Conservation (phyloP, 2,888 invertebrate species). For the Bhutanitis thaidina region DNA sequence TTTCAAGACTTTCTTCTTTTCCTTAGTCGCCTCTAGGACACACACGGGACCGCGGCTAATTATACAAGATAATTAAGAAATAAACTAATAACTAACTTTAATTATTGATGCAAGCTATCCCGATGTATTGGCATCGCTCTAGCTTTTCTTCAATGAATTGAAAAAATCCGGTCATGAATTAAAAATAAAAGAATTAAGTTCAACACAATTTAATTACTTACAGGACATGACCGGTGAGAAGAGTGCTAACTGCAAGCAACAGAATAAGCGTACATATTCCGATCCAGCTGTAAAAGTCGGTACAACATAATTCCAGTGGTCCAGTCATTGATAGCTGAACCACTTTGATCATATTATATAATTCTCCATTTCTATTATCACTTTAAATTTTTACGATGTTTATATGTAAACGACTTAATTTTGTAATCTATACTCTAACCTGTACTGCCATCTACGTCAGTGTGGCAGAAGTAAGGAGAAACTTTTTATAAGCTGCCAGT, state of each 20-base stretch:
- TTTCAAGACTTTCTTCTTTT: no score
- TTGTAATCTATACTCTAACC: background rate
- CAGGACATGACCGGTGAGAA: constrained; percentile 51
- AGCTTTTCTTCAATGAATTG: no score
- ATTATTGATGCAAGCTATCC: no score
- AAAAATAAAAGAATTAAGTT: no score
- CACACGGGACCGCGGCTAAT: no score
- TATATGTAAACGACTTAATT: no score
- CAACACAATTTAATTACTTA: constrained; percentile 39
- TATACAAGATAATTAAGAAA: no score
- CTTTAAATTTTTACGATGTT: constrained; percentile 23
- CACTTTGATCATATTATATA: constrained; percentile 18
- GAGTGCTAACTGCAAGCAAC: constrained; percentile 46
- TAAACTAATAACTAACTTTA: no score
- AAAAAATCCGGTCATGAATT: no score
- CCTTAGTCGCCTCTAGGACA: no score
- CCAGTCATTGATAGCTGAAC: constrained; percentile 47
- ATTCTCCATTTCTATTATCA: constrained; percentile 31
- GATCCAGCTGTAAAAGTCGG: constrained; percentile 49
- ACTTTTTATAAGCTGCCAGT: constrained; percentile 7
- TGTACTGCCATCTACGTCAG: constrained; percentile 8
- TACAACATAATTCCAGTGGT: constrained; percentile 42
- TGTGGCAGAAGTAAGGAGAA: constrained; percentile 1
- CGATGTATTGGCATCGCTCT: no score
- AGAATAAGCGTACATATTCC: constrained; percentile 46